Evolutionary conservation across 2,888 invertebrate genomes (phyloP).

Genomic region (Pollenia labialis): DNA sequence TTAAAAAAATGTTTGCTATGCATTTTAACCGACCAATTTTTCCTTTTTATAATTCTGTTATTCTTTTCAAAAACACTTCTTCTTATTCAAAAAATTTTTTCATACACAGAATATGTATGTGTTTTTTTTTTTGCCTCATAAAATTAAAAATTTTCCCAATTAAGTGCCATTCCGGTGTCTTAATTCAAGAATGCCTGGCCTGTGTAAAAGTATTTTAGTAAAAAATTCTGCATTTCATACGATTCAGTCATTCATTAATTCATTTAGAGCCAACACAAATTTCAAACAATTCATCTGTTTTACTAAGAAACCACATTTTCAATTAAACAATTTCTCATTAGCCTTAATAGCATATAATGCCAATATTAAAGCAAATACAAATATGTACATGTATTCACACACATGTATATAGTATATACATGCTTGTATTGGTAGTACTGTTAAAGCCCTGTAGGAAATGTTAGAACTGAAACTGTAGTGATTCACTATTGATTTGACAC

Average conservation of each 20-base stretch:
- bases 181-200: background rate
- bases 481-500: no score
- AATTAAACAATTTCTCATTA: constrained; percentile 71
- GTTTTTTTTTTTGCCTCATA: background rate
- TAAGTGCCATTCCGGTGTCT: background rate
- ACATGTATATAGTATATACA: no score
- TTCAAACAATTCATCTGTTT: background rate
- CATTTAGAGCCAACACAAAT: background rate
- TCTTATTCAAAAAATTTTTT: background rate
- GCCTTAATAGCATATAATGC: constrained; percentile 50
- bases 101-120: background rate
- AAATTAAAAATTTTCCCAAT: constrained; percentile 7
- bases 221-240: background rate
- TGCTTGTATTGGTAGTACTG: no score
- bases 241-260: background rate
- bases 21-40: no score
- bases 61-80: no score
- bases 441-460: no score
- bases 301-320: constrained; percentile 62
- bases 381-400: background rate
- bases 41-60: no score
- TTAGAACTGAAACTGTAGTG: no score
- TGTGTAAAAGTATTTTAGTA: background rate
- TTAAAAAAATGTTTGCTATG: no score
- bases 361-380: constrained; percentile 14